These are phyloP conservation scores for Esox lucius DNA, from an alignment of 2,797 vertebrate genomes.

Conservation along the genomic window DNA sequence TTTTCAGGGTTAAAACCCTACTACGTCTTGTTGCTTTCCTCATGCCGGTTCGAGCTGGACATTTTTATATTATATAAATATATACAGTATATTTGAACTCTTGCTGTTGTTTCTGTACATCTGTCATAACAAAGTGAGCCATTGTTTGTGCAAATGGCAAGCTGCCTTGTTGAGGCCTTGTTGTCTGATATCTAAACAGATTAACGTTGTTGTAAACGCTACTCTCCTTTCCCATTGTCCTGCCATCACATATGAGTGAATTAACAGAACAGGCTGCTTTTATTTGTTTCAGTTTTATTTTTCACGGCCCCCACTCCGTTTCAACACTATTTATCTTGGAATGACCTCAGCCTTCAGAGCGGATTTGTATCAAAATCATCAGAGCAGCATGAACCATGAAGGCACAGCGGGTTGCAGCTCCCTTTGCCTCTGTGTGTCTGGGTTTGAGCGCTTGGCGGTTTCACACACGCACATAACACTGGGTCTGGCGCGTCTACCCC, in stretches of 20 bases:
- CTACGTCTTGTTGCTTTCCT: not conserved
- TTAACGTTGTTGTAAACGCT: conserved; percentile 5
- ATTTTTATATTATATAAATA: not conserved
- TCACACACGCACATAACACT: not conserved
- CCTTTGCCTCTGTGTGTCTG: conserved; percentile 13
- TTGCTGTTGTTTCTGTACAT: not conserved
- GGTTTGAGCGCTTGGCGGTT: not conserved
- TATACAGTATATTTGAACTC: not conserved
- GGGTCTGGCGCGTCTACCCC: not conserved
- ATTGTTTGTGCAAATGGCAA: not conserved
- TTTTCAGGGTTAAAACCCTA: not conserved
- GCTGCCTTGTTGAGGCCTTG: not conserved
- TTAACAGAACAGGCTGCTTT: conserved; percentile 20
- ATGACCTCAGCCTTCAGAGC: conserved; percentile 46
- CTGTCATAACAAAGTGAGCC: not conserved
- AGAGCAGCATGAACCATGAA: conserved; percentile 38
- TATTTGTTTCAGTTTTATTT: conserved; percentile 34
- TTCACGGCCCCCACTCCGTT: conserved; percentile 28
- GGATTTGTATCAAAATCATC: conserved; percentile 57
- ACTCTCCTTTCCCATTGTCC: not conserved
- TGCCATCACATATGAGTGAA: not conserved
- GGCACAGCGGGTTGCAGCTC: conserved; percentile 36
- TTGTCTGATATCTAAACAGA: conserved; percentile 9
- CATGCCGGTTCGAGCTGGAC: not conserved
- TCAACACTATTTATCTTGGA: conserved; percentile 38